Evolutionary conservation across 2,113 vertebrate species (phyloP).

Genomic region (Laticauda colubrina): DNA sequence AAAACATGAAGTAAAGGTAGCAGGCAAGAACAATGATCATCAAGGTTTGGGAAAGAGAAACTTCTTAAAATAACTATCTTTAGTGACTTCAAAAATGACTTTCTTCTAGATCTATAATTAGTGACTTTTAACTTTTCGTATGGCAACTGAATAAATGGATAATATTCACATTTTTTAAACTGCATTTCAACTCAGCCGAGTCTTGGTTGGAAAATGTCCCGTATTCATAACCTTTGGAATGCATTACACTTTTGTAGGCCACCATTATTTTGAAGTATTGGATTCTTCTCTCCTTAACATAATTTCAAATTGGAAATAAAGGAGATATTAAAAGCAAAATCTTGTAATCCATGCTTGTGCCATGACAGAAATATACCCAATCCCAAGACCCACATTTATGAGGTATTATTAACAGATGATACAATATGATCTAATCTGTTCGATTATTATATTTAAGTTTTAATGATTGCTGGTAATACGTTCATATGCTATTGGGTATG

Average conservation of each 20-base stretch:
- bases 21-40: neutral
- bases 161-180: neutral
- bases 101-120: neutral
- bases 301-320: neutral
- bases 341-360: neutral
- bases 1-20: neutral
- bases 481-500: neutral
- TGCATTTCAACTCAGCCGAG: neutral
- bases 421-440: neutral
- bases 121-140: neutral
- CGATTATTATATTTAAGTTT: neutral
- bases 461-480: neutral
- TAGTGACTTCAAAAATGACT: neutral
- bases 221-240: neutral
- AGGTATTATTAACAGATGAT: neutral
- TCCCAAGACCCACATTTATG: neutral
- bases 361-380: neutral
- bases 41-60: neutral
- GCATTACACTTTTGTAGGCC: neutral
- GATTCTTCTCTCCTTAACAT: neutral
- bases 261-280: neutral
- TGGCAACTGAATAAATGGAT: neutral
- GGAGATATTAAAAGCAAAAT: neutral
- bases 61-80: neutral
- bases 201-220: neutral